Conservation (phyloP, 2,113 vertebrate genomes). For the Silurus glanis region DNA sequence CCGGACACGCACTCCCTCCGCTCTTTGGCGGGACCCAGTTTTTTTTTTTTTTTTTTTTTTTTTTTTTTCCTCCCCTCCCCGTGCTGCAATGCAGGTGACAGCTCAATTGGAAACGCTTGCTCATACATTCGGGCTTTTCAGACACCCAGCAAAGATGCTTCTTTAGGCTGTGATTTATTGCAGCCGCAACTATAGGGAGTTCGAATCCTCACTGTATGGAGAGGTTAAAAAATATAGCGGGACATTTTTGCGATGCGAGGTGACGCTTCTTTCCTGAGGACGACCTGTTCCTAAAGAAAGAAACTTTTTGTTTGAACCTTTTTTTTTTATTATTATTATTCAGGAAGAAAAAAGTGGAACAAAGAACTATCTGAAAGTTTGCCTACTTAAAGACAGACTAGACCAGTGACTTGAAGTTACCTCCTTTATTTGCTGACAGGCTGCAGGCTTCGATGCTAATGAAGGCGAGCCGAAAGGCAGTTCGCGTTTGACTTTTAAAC, state of each 20-base stretch:
- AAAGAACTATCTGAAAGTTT: slow-evolving; percentile 28
- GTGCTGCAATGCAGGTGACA: slow-evolving; percentile 66
- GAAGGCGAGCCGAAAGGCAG: slow-evolving; percentile 45
- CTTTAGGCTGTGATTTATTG: slow-evolving; percentile 38
- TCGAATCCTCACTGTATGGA: slow-evolving; percentile 26
- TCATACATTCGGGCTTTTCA: slow-evolving; percentile 47
- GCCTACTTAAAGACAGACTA: background rate
- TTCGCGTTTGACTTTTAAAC: slow-evolving; percentile 61
- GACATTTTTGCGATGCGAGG: slow-evolving; percentile 18
- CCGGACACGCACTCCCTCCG: slow-evolving; percentile 41
- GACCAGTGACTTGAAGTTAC: background rate
- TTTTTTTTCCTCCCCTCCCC: slow-evolving; percentile 55
- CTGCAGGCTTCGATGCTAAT: slow-evolving; percentile 39
- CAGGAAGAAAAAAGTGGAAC: slow-evolving; percentile 22
- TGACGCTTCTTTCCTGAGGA: slow-evolving; percentile 11
- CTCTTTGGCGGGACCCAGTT: slow-evolving; percentile 59
- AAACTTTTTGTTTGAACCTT: background rate
- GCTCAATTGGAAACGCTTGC: slow-evolving; percentile 62
- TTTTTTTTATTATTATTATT: slow-evolving; percentile 14
- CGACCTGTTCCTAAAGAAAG: background rate
- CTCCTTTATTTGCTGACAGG: slow-evolving; percentile 44
- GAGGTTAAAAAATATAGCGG: slow-evolving; percentile 26
- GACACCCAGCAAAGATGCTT: slow-evolving; percentile 42
- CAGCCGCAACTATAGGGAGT: slow-evolving; percentile 26
- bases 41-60: slow-evolving; percentile 63